phyloP scores from a whole-genome alignment of 1,140 invertebrate genomes.

The Copidosoma floridanum region DNA sequence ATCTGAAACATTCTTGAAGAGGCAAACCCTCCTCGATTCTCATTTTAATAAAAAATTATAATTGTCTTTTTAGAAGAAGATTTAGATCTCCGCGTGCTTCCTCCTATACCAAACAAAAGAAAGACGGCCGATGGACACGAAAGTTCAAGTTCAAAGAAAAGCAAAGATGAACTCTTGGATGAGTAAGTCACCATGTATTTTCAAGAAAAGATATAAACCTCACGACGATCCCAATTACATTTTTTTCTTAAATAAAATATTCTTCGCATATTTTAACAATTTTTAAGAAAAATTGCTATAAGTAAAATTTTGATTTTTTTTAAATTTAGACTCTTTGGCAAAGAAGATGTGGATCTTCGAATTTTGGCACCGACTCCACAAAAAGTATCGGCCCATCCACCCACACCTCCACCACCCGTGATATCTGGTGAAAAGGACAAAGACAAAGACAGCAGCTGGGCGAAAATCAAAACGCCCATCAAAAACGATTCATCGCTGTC shows the following conservation, averaged over 20 bases:
- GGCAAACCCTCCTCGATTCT: neutral
- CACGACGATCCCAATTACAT: no score
- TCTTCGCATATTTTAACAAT: no score
- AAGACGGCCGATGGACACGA: slow-evolving; percentile 56
- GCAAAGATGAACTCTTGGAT: slow-evolving; percentile 74
- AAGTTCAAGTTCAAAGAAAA: slow-evolving; percentile 64
- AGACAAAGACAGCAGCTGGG: slow-evolving; percentile 53
- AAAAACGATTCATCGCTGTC: neutral
- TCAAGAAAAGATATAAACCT: no score
- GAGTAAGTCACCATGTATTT: no score
- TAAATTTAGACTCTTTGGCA: slow-evolving; percentile 77
- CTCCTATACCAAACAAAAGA: slow-evolving; percentile 58
- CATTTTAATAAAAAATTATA: neutral
- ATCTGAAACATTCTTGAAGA: slow-evolving; percentile 8
- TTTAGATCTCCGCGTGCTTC: slow-evolving; percentile 62
- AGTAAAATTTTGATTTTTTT: neutral
- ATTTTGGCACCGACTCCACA: slow-evolving; percentile 60
- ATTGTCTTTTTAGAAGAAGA: slow-evolving; percentile 57
- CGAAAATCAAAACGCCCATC: slow-evolving; percentile 49
- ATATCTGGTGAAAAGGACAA: slow-evolving; percentile 51
- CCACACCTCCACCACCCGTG: slow-evolving; percentile 53
- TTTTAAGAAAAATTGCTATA: no score
- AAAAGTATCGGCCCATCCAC: slow-evolving; percentile 50
- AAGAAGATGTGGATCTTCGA: slow-evolving; percentile 85
- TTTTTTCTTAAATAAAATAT: no score